Evolutionary conservation across 1,140 invertebrate species (phyloP).

Genomic region (Zaprionus inermis): DNA sequence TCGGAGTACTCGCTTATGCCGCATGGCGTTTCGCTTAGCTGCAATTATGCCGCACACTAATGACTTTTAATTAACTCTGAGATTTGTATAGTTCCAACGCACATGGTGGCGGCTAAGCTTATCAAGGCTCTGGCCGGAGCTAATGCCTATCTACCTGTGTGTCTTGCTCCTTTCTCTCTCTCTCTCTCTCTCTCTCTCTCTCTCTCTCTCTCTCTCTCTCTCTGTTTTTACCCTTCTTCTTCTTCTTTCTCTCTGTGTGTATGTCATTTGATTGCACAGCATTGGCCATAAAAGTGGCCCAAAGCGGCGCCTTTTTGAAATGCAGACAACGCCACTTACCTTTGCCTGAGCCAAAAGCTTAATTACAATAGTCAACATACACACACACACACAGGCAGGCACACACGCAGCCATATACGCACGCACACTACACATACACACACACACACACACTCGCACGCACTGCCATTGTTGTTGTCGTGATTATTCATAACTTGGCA

Average conservation of each 20-base stretch:
- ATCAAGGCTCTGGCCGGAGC: slow-evolving; percentile 43
- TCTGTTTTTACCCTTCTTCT: too few relatives aligned
- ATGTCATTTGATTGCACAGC: slow-evolving; percentile 61
- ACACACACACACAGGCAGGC: slow-evolving; percentile 33
- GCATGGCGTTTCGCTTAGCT: slow-evolving; percentile 46
- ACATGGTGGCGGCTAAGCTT: slow-evolving; percentile 40
- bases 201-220: not conserved
- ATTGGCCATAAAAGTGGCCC: slow-evolving; percentile 73
- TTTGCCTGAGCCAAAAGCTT: slow-evolving; percentile 48
- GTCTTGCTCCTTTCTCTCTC: not conserved
- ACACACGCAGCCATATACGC: too few relatives aligned
- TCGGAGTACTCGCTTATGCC: slow-evolving; percentile 5
- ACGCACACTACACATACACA: slow-evolving; percentile 1
- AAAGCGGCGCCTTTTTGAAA: slow-evolving; percentile 58
- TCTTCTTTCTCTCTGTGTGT: not conserved
- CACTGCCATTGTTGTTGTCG: slow-evolving; percentile 52
- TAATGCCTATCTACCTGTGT: slow-evolving; percentile 34
- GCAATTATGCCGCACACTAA: slow-evolving; percentile 73
- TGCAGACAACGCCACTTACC: slow-evolving; percentile 41
- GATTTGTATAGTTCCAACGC: slow-evolving; percentile 63
- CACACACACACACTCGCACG: not conserved
- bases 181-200: not conserved
- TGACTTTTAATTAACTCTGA: slow-evolving; percentile 79
- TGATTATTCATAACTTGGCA: slow-evolving; percentile 81
- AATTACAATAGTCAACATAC: slow-evolving; percentile 61